A percentile compares a stretch with the other conserved stretches of the same genome.
Evolutionary conservation across 2,797 vertebrate species (phyloP).

Genomic region (Xenopus petersii): DNA sequence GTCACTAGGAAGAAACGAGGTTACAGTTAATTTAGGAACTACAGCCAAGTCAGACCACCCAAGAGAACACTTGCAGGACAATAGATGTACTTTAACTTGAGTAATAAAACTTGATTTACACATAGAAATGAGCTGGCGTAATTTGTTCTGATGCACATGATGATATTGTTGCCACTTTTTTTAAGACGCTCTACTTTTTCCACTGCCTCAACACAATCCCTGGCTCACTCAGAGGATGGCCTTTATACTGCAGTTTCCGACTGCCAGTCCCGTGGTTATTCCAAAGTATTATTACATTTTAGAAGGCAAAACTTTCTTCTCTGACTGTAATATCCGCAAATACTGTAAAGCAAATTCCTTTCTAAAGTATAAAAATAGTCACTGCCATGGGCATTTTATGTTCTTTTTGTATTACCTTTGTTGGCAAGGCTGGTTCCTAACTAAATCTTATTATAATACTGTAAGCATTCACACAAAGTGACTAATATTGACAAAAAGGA

Average conservation of each 20-base stretch:
- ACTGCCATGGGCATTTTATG: not conserved
- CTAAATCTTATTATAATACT: too few relatives aligned
- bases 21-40: too few relatives aligned
- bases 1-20: too few relatives aligned
- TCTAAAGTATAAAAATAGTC: not conserved
- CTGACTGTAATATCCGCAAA: not conserved
- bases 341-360: too few relatives aligned
- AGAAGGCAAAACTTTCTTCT: not conserved
- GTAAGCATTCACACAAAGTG: too few relatives aligned
- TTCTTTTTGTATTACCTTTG: not conserved
- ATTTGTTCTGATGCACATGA: not conserved
- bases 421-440: too few relatives aligned
- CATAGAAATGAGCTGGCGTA: slow-evolving; percentile 15
- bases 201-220: slow-evolving; percentile 10
- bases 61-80: not conserved
- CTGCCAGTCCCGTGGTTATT: too few relatives aligned
- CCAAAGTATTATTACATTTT: too few relatives aligned
- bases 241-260: slow-evolving; percentile 8
- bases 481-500: too few relatives aligned
- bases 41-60: too few relatives aligned
- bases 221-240: slow-evolving; percentile 1
- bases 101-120: not conserved
- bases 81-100: not conserved
- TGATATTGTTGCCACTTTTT: not conserved
- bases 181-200: slow-evolving; percentile 5